Evolutionary conservation across 1,140 invertebrate species (phyloP).

Genomic region (Conus betulinus): DNA sequence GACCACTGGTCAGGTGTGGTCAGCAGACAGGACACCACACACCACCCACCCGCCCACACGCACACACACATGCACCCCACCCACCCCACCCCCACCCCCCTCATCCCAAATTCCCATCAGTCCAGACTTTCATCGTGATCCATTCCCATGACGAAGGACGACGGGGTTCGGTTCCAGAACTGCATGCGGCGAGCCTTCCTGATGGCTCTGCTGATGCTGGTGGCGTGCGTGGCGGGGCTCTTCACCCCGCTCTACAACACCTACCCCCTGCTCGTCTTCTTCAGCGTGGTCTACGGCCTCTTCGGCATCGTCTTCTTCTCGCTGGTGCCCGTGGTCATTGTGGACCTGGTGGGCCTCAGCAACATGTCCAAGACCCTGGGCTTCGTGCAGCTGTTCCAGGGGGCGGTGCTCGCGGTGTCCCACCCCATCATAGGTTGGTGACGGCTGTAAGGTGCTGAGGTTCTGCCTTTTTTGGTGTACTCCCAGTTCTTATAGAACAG

Average conservation of each 20-base stretch:
- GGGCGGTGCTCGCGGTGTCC: neutral
- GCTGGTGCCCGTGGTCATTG: neutral
- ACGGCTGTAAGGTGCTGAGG: too few relatives aligned
- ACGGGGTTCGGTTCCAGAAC: neutral
- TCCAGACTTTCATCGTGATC: too few relatives aligned
- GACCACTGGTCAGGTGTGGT: too few relatives aligned
- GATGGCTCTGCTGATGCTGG: neutral
- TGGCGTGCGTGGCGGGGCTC: neutral
- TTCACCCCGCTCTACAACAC: conserved; percentile 11
- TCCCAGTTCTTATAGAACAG: too few relatives aligned
- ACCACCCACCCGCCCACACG: too few relatives aligned
- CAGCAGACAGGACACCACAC: too few relatives aligned
- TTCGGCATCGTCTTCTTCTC: conserved; percentile 28
- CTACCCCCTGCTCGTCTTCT: neutral
- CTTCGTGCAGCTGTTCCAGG: conserved; percentile 1
- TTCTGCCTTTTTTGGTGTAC: neutral
- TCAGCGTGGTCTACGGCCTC: conserved; percentile 12
- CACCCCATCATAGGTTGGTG: conserved; percentile 1
- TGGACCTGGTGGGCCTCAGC: conserved; percentile 21
- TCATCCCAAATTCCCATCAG: too few relatives aligned
- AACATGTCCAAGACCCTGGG: neutral
- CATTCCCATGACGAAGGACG: too few relatives aligned
- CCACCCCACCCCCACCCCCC: too few relatives aligned
- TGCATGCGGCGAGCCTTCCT: neutral
- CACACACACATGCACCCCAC: too few relatives aligned